Conservation (phyloP, 2,888 invertebrate genomes). For the Epicampocera succincta region DNA sequence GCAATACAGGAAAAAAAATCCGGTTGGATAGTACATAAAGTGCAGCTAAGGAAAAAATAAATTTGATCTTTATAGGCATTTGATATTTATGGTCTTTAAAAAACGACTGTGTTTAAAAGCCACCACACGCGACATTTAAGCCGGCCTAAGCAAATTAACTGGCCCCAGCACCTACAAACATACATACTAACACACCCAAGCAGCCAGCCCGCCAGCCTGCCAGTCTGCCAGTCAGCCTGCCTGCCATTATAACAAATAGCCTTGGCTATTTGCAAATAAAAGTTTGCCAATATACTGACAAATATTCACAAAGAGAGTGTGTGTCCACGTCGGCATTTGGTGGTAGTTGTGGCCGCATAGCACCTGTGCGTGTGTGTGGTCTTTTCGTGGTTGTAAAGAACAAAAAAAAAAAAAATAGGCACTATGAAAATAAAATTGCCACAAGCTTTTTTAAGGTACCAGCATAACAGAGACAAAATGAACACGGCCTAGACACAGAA, state of each 20-base stretch:
- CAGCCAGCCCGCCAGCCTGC: background rate
- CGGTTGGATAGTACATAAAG: background rate
- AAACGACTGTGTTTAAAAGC: slow-evolving; percentile 52
- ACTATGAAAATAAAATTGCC: slow-evolving; percentile 41
- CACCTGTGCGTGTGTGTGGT: slow-evolving; percentile 70
- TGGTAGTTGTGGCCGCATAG: slow-evolving; percentile 42
- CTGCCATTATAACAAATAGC: slow-evolving; percentile 20
- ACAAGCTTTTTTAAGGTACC: slow-evolving; percentile 53
- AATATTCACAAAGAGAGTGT: background rate
- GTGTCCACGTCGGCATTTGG: slow-evolving; percentile 52
- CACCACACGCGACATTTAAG: slow-evolving; percentile 64
- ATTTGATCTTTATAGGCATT: slow-evolving; percentile 41
- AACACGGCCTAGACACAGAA: slow-evolving; percentile 26
- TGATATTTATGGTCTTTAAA: slow-evolving; percentile 58
- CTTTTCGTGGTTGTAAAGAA: slow-evolving; percentile 50
- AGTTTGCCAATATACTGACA: slow-evolving; percentile 16
- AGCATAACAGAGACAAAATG: slow-evolving; percentile 52
- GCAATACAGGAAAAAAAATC: background rate
- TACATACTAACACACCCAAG: background rate
- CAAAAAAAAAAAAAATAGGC: slow-evolving; percentile 25
- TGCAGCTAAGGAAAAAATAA: slow-evolving; percentile 22
- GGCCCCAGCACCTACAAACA: background rate
- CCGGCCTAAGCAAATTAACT: slow-evolving; percentile 55
- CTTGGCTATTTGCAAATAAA: slow-evolving; percentile 57
- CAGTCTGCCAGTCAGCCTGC: background rate